Evolutionary conservation across 2,888 invertebrate species (phyloP).

Genomic region (Papilio demoleus): DNA sequence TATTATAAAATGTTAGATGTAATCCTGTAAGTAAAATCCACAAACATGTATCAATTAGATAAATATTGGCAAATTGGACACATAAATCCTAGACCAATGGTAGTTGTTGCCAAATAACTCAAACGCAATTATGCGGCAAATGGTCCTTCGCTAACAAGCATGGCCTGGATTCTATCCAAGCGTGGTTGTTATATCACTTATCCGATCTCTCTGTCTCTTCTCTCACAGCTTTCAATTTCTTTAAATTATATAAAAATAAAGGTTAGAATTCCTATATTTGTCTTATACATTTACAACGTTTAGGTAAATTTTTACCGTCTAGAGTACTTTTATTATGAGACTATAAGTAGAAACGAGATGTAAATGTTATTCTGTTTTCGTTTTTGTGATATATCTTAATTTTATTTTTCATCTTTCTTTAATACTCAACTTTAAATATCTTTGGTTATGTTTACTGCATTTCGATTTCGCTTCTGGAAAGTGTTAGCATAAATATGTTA

Average conservation of each 20-base stretch:
- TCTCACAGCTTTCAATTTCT: background rate
- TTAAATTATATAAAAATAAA: background rate
- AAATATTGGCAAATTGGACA: conserved; percentile 8
- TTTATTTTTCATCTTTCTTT: too few species aligned
- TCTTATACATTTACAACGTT: too few species aligned
- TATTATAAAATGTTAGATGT: background rate
- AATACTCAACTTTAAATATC: too few species aligned
- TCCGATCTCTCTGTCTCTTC: too few species aligned
- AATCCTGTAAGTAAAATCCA: background rate
- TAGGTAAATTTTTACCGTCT: too few species aligned
- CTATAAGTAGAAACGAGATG: too few species aligned
- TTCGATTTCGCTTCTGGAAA: too few species aligned
- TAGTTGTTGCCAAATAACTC: conserved; percentile 14
- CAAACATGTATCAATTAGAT: conserved; percentile 42
- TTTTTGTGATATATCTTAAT: too few species aligned
- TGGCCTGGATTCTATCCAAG: conserved; percentile 10
- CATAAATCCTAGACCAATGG: conserved; percentile 9
- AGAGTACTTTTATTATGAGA: too few species aligned
- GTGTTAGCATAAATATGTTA: too few species aligned
- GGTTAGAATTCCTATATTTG: background rate
- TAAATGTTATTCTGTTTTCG: too few species aligned
- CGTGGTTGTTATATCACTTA: background rate
- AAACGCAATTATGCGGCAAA: conserved; percentile 20
- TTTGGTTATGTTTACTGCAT: too few species aligned
- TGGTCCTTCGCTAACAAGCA: conserved; percentile 17